phyloP scores from a whole-genome alignment of 2,888 invertebrate species.

The Aporophyla nigra region DNA sequence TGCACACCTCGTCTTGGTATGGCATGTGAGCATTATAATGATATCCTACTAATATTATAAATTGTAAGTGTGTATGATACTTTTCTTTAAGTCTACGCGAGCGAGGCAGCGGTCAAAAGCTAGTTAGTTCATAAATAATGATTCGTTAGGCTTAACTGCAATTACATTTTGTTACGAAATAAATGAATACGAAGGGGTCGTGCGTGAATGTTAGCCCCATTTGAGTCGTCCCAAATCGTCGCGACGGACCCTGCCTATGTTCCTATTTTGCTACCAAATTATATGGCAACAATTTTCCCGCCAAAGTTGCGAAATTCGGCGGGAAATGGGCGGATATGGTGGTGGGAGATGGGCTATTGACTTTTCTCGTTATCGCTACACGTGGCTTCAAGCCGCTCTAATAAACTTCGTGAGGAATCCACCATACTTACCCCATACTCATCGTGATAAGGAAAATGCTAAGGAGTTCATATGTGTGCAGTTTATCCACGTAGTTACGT shows the following conservation, averaged over 20 bases:
- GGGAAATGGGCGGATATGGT: constrained; percentile 48
- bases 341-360: constrained; percentile 59
- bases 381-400: constrained; percentile 51
- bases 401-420: constrained; percentile 42
- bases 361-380: constrained; percentile 60
- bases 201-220: background rate
- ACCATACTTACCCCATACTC: constrained; percentile 32
- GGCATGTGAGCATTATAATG: background rate
- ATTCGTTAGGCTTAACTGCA: background rate
- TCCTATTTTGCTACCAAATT: constrained; percentile 36
- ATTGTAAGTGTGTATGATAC: background rate
- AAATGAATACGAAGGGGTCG: background rate
- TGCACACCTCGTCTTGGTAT: background rate
- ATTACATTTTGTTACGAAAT: background rate
- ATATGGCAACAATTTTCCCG: constrained; percentile 50
- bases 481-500: background rate
- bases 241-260: constrained; percentile 18
- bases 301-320: constrained; percentile 44
- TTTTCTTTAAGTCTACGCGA: background rate
- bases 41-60: background rate
- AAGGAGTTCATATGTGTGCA: constrained; percentile 10
- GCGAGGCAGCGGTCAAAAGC: background rate
- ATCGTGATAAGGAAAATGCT: constrained; percentile 46
- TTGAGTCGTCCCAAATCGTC: background rate
- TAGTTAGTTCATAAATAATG: background rate